Base-by-base conservation (phyloP, 2,888 invertebrate species). In the Drosophila quinaria region DNA sequence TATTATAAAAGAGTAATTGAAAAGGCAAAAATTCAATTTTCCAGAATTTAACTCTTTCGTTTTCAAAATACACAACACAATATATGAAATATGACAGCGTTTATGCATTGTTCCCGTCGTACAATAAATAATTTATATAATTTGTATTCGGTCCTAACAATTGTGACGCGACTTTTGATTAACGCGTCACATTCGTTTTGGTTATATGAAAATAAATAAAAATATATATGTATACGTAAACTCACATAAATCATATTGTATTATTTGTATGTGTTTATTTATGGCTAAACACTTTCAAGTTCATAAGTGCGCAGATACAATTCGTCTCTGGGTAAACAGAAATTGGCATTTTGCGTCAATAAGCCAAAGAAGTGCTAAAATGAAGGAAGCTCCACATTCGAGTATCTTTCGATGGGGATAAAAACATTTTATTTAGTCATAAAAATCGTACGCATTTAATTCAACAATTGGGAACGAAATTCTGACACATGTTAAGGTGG, bases 401-500 rank as follows among this genome's bases (percentile, higher is more conserved):
- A 31, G 59, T 60, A 72, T 72, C 59, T 31, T 29, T 25, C 29
- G 15, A 33, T 55, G 55, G 42, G 42, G 17, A 64, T 52, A 74
- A 69, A 74, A 65, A 59, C 69, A 75, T 84, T 87, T 84, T 84
- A 84, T 89, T 74, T 78, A 89, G 84, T 74, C 87, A 84, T 84
- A 87, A 89, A 84, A 89, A 84, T 78, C 67, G 78, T 73, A 65
- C 70, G 70, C 69, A 71, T 78, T 78, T 81, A 84, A 78, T 64
- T 76, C 73, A 84, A 71, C 71, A 73, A 80, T 71, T 70, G 66
- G 19, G 44, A 17, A 19, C 25, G 33, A 37, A 78, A 72, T 66
- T 64, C 66, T 58, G 71, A 72, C 79, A 81, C 75, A 78, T 70
- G 74, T 44, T 61, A 46, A 63, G 13, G 4, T 22, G 56, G 19